phyloP scores from a whole-genome alignment of 2,113 vertebrate genomes.

The Climacteris rufus region DNA sequence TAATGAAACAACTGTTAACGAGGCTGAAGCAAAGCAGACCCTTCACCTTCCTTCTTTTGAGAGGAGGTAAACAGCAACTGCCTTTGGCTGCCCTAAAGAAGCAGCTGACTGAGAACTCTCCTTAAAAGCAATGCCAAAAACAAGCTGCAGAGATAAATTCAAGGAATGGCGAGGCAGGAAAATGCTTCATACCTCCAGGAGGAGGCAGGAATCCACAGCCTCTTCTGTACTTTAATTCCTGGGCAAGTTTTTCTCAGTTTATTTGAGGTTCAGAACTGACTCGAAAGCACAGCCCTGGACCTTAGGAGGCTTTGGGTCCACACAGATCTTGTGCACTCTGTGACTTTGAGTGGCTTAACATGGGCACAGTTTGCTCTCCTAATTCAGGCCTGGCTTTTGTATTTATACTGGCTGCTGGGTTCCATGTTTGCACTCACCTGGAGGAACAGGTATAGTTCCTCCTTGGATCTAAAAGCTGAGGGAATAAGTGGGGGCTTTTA shows the following conservation, averaged over 20 bases:
- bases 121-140: background rate
- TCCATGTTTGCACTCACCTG: background rate
- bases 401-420: background rate
- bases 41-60: slow-evolving; percentile 32
- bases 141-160: background rate
- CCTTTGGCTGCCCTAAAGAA: background rate
- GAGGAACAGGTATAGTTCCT: background rate
- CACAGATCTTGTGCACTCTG: background rate
- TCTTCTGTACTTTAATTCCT: background rate
- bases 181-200: background rate
- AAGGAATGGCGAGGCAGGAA: background rate
- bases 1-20: slow-evolving; percentile 71
- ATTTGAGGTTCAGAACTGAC: background rate
- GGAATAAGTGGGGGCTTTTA: background rate
- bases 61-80: slow-evolving; percentile 21
- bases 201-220: background rate
- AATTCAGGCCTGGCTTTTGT: background rate
- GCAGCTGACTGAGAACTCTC: background rate
- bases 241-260: background rate
- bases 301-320: background rate
- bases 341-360: background rate
- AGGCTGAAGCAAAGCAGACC: slow-evolving; percentile 47
- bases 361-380: background rate
- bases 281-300: background rate
- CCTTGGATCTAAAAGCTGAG: background rate